These are phyloP conservation scores for Oryzias melastigma DNA, from an alignment of 2,113 vertebrate genomes.

Conservation along the genomic window DNA sequence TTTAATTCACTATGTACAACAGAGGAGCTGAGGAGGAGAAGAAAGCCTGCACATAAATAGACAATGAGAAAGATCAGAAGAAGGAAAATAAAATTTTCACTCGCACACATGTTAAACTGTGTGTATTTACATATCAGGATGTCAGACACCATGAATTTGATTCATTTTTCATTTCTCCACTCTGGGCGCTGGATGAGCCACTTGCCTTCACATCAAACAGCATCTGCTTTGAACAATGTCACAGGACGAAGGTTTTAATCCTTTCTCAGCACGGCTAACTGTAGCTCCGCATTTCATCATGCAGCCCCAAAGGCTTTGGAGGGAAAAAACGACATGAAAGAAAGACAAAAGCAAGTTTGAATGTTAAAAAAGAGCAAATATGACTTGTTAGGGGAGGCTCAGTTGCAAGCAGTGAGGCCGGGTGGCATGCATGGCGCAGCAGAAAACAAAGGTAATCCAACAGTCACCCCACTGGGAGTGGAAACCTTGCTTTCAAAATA, in stretches of 20 bases:
- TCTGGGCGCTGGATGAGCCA: constrained; percentile 28
- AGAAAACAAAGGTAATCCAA: constrained; percentile 48
- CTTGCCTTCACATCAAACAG: constrained; percentile 52
- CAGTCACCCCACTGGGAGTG: constrained; percentile 13
- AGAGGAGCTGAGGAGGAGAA: too few species aligned
- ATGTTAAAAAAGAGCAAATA: constrained; percentile 30
- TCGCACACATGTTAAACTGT: constrained; percentile 31
- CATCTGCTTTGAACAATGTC: constrained; percentile 32
- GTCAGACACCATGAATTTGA: constrained; percentile 27
- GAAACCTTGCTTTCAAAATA: constrained; percentile 13
- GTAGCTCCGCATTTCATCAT: constrained; percentile 60
- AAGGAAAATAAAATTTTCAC: constrained; percentile 13
- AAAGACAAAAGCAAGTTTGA: constrained; percentile 50
- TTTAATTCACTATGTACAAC: too few species aligned
- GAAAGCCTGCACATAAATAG: not conserved
- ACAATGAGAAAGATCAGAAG: constrained; percentile 12
- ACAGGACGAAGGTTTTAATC: constrained; percentile 48
- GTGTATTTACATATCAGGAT: constrained; percentile 23
- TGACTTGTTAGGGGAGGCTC: constrained; percentile 30
- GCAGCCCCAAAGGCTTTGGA: constrained; percentile 41
- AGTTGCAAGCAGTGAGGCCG: constrained; percentile 15
- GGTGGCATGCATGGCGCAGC: constrained; percentile 13
- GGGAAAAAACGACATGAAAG: constrained; percentile 18
- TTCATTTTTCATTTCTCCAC: constrained; percentile 27
- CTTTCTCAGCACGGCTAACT: constrained; percentile 24